Evolutionary conservation across 2,888 invertebrate genomes (phyloP), one percentile per base, ranked within the genome.

Genomic region (Microdon myrmicae): DNA sequence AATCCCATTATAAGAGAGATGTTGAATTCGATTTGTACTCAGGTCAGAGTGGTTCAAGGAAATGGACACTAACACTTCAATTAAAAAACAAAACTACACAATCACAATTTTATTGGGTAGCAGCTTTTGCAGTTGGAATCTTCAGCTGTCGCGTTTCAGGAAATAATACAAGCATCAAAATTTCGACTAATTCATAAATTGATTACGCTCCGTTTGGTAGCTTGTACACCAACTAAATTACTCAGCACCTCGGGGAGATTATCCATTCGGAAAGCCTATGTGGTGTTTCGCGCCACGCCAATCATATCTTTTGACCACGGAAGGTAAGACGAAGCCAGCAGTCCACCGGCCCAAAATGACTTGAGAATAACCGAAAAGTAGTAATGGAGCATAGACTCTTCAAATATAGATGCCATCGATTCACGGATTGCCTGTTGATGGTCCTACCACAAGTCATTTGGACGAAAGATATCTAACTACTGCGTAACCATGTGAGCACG

Each of bases 331-430:
- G 78, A 77, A 2, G 87, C 86, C 0, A 90, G 79, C n/a, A 86
- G 85, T 2, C 93, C 93, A 41, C 90, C 89, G 0, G 93, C 92
- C 94, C 94, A 95, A 86, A 93, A 91, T 1, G 90, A 90, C 76
- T 94, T 93, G 47, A 90, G 84, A 60, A 93, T 85, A 16, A 90
- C 83, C 53, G 90, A 88, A 34, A 90, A 87, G 77, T 94, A 95
- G 77, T 91, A 92, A 74, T 94, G 90, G 54, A 95, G 78, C 93
- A 94, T 94, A 61, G 91, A 89, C 77, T 95, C 95, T 7, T 92
- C 93, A 74, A 92, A 90, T 70, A 92, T 80, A 89, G 92, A 94
- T 17, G 88, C 85, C 39, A 94, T 88, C 0, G 90, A 92, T 72
- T 94, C 94, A 68, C 92, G 85, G 43, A 94, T 89, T n/a, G n/a